Percentiles rank a stretch among this genome's conserved stretches.
phyloP scores from a whole-genome alignment of 2,113 vertebrate genomes.

The Actinemys pallida region DNA sequence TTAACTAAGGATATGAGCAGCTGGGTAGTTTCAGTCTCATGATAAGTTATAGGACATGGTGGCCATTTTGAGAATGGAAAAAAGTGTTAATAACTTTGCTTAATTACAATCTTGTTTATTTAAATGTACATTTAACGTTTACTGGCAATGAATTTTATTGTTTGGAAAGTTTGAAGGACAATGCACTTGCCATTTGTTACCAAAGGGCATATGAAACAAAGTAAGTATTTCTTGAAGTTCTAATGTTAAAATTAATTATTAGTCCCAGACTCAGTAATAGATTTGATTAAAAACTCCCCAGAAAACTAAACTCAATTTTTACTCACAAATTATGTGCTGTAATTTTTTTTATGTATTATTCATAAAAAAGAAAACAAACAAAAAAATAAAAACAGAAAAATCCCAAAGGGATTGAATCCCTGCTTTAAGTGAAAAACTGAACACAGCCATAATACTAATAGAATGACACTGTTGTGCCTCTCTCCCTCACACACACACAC shows the following conservation, averaged over 20 bases:
- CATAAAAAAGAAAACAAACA: background rate
- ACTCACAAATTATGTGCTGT: fast-evolving
- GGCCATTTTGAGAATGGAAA: background rate
- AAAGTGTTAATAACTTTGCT: background rate
- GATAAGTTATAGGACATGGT: background rate
- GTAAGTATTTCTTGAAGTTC: background rate
- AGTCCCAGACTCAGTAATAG: background rate
- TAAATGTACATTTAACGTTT: background rate
- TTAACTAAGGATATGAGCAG: fast-evolving
- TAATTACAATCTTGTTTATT: background rate
- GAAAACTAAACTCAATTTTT: background rate
- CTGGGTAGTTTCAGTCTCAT: background rate
- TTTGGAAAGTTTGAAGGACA: background rate
- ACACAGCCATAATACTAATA: background rate
- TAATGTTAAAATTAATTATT: fast-evolving
- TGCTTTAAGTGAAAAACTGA: background rate
- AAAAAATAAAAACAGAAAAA: background rate
- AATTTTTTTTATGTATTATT: background rate
- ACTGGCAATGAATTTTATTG: background rate
- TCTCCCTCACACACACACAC: fast-evolving
- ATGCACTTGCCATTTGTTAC: background rate
- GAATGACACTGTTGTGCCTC: fast-evolving
- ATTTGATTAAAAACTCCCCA: background rate
- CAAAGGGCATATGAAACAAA: background rate
- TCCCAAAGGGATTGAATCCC: background rate